Evolutionary conservation across 2,113 vertebrate genomes (phyloP), one percentile per base, ranked within the genome.

Genomic region (Apodemus speciosus): DNA sequence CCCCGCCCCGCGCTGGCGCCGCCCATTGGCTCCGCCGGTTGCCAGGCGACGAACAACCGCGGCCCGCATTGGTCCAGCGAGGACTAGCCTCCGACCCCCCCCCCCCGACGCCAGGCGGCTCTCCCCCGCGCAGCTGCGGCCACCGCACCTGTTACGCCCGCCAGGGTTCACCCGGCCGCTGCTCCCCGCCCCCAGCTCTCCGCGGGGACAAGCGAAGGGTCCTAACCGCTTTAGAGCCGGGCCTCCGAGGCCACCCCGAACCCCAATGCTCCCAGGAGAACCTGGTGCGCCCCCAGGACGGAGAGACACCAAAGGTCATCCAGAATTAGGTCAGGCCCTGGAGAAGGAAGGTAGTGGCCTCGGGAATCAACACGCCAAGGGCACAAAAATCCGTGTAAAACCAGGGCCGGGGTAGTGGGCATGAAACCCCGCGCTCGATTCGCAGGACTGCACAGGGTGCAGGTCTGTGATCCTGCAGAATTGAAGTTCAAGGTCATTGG

Each of bases 1-100:
- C 51, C 90, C 96, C 92, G 85, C 97, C 95, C 88, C 56, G 53
- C 66, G 75, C 81, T 20, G 89, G 40, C 69, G 15, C 62, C 90
- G 83, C 88, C 96, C 93, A 98, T 98, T 98, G 98, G 98, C 96
- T 96, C 95, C 71, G 3, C 84, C 49, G 21, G 98, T 98, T 98
- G 98, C 98, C 96, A 97, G 81, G 98, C 97, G 83, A 97, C 94
- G 90, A 95, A 97, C 95, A 97, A 97, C 88, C 91, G 40, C 46
- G n/a, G 96, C 95, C 85, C 77, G 95, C 96, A 68, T 95, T 93
- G 96, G 93, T 40, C 69, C 4, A 40, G 83, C 92, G 89, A 92
- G 62, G 75, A 2, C 11, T n/a, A n/a, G n/a, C n/a, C n/a, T 58
- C 91, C 69, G 76, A 90, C 93, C 96, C 68, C 90, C 64, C 21